Evolutionary conservation across 2,888 invertebrate genomes (phyloP).

Genomic region (Lochmaea capreae): DNA sequence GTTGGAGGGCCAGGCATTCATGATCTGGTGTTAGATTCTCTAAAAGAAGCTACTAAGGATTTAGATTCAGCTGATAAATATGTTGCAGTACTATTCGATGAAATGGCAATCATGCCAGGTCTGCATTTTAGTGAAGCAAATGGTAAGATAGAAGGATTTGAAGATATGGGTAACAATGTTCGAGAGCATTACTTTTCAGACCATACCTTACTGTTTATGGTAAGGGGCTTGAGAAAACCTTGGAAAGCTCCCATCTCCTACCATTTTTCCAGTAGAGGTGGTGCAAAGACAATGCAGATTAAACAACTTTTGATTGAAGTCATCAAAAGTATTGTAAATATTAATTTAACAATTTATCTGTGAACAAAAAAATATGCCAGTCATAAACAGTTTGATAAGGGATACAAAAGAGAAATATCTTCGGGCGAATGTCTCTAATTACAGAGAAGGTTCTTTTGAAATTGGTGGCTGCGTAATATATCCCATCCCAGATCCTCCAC

Average conservation of each 20-base stretch:
- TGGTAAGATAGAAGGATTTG: conserved; percentile 33
- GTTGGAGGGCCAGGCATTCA: background rate
- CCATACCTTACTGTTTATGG: conserved; percentile 38
- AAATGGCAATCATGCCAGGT: conserved; percentile 16
- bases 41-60: conserved; percentile 1
- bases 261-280: conserved; percentile 23
- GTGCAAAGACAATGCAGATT: conserved; percentile 32
- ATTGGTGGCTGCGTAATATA: background rate
- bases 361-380: conserved; percentile 34
- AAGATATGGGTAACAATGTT: conserved; percentile 33
- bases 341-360: conserved; percentile 35
- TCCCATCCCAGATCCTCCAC: background rate
- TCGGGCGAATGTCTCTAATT: background rate
- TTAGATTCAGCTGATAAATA: conserved; percentile 24
- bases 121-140: conserved; percentile 31
- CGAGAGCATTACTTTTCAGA: conserved; percentile 30
- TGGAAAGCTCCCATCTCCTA: conserved; percentile 30
- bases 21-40: background rate
- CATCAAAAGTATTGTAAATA: conserved; percentile 27
- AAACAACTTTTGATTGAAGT: conserved; percentile 28
- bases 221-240: conserved; percentile 31
- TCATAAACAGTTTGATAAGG: conserved; percentile 29
- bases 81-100: conserved; percentile 29
- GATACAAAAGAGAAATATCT: conserved; percentile 33
- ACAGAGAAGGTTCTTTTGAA: background rate